Evolutionary conservation across 2,113 vertebrate genomes (phyloP), one percentile per base, ranked within the genome.

Genomic region (Trogon melanurus): DNA sequence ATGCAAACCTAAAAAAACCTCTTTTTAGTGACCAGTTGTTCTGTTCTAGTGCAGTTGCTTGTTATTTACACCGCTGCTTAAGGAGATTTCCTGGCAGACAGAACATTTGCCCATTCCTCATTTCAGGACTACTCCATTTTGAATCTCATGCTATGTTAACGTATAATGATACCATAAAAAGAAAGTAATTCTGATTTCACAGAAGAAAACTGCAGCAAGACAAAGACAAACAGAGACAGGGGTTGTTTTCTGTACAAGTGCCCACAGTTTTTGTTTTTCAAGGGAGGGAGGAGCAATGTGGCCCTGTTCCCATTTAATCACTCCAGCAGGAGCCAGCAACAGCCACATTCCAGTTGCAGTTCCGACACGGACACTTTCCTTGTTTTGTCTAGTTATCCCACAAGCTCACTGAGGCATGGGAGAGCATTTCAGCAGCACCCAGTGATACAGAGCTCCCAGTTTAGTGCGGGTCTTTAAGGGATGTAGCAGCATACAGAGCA

Each of bases 261-360:
- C 79, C 89, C 85, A 66, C 34, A 88, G 89, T 48, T 96, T 93
- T 94, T 93, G 88, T 95, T 97, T 96, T 92, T 73, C 76, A 90
- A 70, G 69, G 34, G 79, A 90, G 82, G 95, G 90, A 95, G 94
- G 88, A 97, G 94, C 67, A 38, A 34, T 38, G 88, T 95, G 96
- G 91, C 90, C 72, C 85, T 78, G 81, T 89, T 94, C 91, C 91
- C 90, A 71, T 62, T 95, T 91, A 96, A 93, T 96, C 90, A 86
- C 88, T 80, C 64, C 78, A 76, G 88, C 13, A 94, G 58, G 67
- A 96, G 91, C 89, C 95, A 91, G 82, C 60, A 93, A 76, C 21
- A 3, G 79, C 89, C 88, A 91, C 75, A 38, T 91, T 95, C 82
- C 96, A 90, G 60, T 58, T 73, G 44, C 79, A 91, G 60, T 51